phyloP scores from a whole-genome alignment of 2,113 vertebrate genomes.

The Mesitornis unicolor region DNA sequence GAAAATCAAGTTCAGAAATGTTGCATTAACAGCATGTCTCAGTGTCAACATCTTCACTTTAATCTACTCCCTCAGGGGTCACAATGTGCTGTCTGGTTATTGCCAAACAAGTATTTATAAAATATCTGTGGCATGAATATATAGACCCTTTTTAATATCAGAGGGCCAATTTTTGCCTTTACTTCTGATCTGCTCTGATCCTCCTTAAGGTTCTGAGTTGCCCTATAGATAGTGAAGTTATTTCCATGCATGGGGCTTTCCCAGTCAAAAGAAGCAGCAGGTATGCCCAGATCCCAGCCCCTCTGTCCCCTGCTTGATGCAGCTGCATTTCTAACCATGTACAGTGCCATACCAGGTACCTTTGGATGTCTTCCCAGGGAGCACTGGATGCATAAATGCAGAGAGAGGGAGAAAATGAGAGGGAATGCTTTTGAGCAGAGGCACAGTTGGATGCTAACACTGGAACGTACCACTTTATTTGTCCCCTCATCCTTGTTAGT shows the following conservation, averaged over 20 bases:
- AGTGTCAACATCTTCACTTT: background rate
- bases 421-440: background rate
- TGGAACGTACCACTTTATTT: fast-evolving
- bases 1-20: background rate
- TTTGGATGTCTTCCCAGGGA: background rate
- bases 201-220: background rate
- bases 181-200: background rate
- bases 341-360: background rate
- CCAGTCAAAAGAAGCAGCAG: background rate
- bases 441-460: background rate
- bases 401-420: background rate
- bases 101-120: background rate
- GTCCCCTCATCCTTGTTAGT: background rate
- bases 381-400: background rate
- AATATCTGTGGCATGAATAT: background rate
- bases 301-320: background rate
- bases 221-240: background rate
- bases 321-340: background rate
- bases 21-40: background rate
- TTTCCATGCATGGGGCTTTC: background rate
- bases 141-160: background rate
- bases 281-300: fast-evolving
- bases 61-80: background rate
- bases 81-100: background rate
- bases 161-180: background rate